Evolutionary conservation across 2,888 invertebrate species (phyloP), one percentile per base, ranked within the genome.

Genomic region (Clitarchus hookeri): DNA sequence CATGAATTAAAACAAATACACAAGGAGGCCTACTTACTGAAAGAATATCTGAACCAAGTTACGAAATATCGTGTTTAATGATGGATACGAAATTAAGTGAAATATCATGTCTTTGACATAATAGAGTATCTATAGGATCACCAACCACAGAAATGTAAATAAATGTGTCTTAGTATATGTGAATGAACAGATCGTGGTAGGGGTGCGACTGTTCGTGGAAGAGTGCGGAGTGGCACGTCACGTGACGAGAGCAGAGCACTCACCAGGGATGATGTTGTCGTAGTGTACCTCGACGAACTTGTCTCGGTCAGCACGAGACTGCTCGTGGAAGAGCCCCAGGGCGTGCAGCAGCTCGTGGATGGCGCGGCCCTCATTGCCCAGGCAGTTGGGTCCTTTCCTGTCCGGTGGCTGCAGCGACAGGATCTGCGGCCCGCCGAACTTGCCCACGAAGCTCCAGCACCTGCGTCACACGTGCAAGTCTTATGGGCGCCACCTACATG

Each of bases 291-390:
- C 94, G 0, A 97, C 95, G 90, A 93, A 95, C 86, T 93, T 92
- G 89, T 96, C 95, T 86, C 96, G 92, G 91, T 96, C 96, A 83
- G 95, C 94, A 87, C 96, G 91, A 0, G 95, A 95, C 89, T 97
- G 96, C 90, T 97, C 96, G 90, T 97, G 96, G 91, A 96, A 96
- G 87, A 96, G 94, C 13, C 97, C 96, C n/a, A 96, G 92, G 0
- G 95, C 95, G 89, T 96, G 97, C 94, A 96, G 94, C 65, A 96
- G 91, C 91, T 97, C 96, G 90, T 97, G 97, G 88, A 96, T 94
- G n/a, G 96, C 94, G 87, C 95, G 93, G 0, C 96, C 96, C 90
- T 95, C 94, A 53, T 91, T 93, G 82, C 94, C 94, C 83, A 95
- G 92, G 90, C 95, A 95, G 88, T 95, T 95, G 0, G 93, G 93